phyloP scores from a whole-genome alignment of 2,888 invertebrate genomes.

The Chrysotoxum bicinctum region DNA sequence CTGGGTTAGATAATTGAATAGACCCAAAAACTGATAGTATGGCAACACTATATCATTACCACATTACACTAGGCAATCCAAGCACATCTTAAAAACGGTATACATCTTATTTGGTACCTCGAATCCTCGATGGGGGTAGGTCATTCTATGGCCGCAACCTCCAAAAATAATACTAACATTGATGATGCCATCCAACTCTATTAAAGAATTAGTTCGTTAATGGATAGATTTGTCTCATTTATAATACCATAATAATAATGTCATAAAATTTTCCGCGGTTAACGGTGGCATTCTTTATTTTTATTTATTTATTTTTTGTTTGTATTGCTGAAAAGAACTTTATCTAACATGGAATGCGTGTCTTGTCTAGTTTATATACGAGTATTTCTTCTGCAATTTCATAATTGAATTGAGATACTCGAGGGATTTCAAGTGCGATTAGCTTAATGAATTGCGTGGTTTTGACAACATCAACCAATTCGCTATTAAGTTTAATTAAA shows the following conservation, averaged over 20 bases:
- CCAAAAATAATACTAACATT: neutral
- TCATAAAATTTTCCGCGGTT: neutral
- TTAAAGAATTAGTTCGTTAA: slow-evolving; percentile 41
- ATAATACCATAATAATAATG: slow-evolving; percentile 41
- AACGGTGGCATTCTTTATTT: neutral
- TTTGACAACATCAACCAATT: slow-evolving; percentile 44
- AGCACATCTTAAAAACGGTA: too few species aligned
- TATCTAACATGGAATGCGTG: slow-evolving; percentile 2
- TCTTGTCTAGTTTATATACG: slow-evolving; percentile 2
- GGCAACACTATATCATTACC: too few species aligned
- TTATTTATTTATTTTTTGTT: neutral
- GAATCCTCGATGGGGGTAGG: too few species aligned
- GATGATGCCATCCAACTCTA: neutral
- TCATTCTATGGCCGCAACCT: too few species aligned
- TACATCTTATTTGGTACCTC: too few species aligned
- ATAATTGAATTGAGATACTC: slow-evolving; percentile 42
- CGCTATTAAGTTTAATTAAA: slow-evolving; percentile 62
- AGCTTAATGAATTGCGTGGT: slow-evolving; percentile 64
- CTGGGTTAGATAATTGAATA: too few species aligned
- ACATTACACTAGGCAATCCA: too few species aligned
- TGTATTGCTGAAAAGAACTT: neutral
- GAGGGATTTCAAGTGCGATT: slow-evolving; percentile 47
- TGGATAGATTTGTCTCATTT: slow-evolving; percentile 30
- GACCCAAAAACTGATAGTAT: too few species aligned
- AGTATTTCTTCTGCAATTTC: slow-evolving; percentile 16